phyloP scores from a whole-genome alignment of 1,140 invertebrate genomes.

The Zaprionus inermis region DNA sequence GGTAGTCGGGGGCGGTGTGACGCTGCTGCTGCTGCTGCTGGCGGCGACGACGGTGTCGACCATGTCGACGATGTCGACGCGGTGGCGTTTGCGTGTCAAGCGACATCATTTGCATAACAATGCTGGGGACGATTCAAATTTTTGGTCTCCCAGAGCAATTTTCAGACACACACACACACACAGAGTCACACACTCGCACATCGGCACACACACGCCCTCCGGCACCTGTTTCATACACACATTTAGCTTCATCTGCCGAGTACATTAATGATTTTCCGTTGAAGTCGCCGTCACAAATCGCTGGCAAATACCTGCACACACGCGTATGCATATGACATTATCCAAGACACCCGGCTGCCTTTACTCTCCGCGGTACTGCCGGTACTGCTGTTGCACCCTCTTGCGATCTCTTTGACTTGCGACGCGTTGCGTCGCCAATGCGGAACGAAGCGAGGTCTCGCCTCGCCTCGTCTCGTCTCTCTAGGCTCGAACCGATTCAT shows the following conservation, averaged over 20 bases:
- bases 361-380: background rate
- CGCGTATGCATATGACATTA: conserved; percentile 67
- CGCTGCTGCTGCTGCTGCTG: too few species aligned
- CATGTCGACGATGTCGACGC: conserved; percentile 34
- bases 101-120: conserved; percentile 82
- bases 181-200: conserved; percentile 16
- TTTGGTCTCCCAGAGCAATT: conserved; percentile 81
- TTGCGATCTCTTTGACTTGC: conserved; percentile 39
- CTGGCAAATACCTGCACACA: conserved; percentile 56
- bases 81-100: conserved; percentile 76
- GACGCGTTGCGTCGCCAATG: conserved; percentile 69
- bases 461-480: background rate
- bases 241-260: conserved; percentile 44
- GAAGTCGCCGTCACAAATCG: conserved; percentile 49
- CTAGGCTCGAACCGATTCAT: conserved; percentile 27
- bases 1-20: background rate
- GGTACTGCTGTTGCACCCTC: conserved; percentile 14
- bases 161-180: conserved; percentile 51
- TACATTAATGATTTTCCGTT: conserved; percentile 60
- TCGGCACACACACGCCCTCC: conserved; percentile 42
- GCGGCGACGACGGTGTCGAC: conserved; percentile 14
- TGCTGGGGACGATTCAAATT: conserved; percentile 81
- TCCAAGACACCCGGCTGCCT: conserved; percentile 34
- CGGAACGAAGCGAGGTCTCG: conserved; percentile 56
- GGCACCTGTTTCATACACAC: conserved; percentile 59